Conservation (phyloP, 2,888 invertebrate species). For the Cetonia aurata region DNA sequence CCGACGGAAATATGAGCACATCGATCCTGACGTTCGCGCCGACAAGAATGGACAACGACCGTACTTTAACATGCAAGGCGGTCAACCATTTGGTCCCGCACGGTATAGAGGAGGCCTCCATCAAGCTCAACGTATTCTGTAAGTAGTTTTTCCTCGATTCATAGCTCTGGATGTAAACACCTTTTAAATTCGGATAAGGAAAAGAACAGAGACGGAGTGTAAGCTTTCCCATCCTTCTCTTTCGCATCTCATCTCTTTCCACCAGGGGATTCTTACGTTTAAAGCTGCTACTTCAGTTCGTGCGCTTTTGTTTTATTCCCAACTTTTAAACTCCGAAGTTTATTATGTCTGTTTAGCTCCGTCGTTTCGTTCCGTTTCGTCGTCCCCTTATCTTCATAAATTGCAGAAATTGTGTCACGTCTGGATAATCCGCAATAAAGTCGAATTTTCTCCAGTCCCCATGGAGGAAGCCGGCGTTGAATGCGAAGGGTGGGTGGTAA, state of each 20-base stretch:
- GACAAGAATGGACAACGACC: conserved; percentile 82
- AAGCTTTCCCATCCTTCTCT: background rate
- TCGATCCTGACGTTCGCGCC: conserved; percentile 84
- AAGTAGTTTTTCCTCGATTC: conserved; percentile 68
- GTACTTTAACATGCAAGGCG: conserved; percentile 84
- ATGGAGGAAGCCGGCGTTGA: conserved; percentile 9
- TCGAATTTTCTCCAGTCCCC: conserved; percentile 14
- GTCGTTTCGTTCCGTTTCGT: conserved; percentile 28
- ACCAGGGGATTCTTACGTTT: conserved; percentile 7
- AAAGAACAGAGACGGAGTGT: too few relatives aligned
- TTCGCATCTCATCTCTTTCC: background rate
- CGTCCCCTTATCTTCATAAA: conserved; percentile 37
- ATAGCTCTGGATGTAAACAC: conserved; percentile 49
- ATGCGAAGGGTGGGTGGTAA: conserved; percentile 1
- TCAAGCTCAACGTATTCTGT: conserved; percentile 90
- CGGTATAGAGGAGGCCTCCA: conserved; percentile 81
- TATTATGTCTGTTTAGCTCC: conserved; percentile 45
- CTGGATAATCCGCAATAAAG: conserved; percentile 34
- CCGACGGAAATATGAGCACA: conserved; percentile 84
- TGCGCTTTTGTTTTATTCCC: conserved; percentile 44
- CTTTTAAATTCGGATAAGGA: conserved; percentile 45
- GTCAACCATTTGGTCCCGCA: conserved; percentile 81
- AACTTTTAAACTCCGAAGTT: conserved; percentile 45
- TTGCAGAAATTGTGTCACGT: conserved; percentile 36
- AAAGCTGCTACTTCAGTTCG: conserved; percentile 1